A percentile compares a stretch with the other conserved stretches of the same genome.
These are phyloP conservation scores for Scaptomyza cyrtandrae DNA, from an alignment of 2,888 invertebrate species.

Conservation along the genomic window DNA sequence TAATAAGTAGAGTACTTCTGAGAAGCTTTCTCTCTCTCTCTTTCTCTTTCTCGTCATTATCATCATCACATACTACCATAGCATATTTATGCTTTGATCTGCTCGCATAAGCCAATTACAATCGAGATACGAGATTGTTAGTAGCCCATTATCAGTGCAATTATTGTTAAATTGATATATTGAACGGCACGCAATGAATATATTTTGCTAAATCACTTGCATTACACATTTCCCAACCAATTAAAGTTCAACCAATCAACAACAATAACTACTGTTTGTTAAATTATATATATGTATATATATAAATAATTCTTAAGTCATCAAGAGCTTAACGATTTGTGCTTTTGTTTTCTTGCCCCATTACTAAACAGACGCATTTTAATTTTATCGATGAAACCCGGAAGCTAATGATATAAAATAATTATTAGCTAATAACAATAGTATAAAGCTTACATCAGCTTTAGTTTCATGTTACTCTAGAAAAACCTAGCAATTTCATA, in stretches of 20 bases:
- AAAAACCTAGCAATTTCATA: background rate
- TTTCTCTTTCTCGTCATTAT: background rate
- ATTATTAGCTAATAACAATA: too few species aligned
- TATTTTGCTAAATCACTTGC: constrained; percentile 15
- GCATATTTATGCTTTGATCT: constrained; percentile 23
- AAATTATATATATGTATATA: background rate
- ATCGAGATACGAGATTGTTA: constrained; percentile 13
- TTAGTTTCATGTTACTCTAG: background rate
- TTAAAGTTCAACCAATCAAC: constrained; percentile 8
- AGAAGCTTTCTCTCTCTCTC: background rate
- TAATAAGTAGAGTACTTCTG: background rate
- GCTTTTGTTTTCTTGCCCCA: background rate
- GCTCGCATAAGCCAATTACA: constrained; percentile 16
- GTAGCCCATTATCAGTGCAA: constrained; percentile 33
- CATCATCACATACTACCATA: too few species aligned
- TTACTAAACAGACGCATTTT: background rate
- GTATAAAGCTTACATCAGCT: background rate
- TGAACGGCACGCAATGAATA: constrained; percentile 30
- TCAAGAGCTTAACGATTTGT: constrained; percentile 4
- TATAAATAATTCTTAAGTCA: constrained; percentile 21
- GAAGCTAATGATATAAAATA: background rate
- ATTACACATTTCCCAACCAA: constrained; percentile 22
- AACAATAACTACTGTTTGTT: background rate
- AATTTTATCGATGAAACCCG: background rate
- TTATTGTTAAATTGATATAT: constrained; percentile 23